Evolutionary conservation across 2,888 invertebrate genomes (phyloP).

Genomic region (Coecobrya sp.): DNA sequence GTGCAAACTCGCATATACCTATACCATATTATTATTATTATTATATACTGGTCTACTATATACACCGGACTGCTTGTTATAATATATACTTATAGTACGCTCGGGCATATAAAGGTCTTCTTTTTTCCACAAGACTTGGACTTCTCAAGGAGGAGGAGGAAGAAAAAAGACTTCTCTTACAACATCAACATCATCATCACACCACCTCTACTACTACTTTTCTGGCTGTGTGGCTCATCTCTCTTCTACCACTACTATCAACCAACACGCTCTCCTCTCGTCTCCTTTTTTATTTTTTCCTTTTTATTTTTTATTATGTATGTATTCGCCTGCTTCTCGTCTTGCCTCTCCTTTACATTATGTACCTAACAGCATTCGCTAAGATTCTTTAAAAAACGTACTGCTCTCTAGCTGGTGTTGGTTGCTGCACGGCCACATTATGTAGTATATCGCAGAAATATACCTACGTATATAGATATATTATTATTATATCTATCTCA

Average conservation of each 20-base stretch:
- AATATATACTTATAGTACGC: background rate
- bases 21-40: too few relatives aligned
- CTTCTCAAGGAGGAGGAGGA: constrained; percentile 49
- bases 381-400: background rate
- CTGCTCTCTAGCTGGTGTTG: background rate
- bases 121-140: constrained; percentile 24
- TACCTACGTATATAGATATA: background rate
- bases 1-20: background rate
- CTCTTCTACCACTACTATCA: constrained; percentile 9
- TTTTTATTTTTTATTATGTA: constrained; percentile 28
- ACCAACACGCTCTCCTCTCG: constrained; percentile 22
- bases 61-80: background rate
- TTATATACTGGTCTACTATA: background rate
- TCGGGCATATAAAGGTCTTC: constrained; percentile 28
- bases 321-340: background rate
- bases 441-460: too few relatives aligned
- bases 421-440: background rate
- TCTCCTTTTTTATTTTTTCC: background rate
- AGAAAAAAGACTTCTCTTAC: constrained; percentile 33
- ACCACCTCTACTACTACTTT: constrained; percentile 7
- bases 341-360: background rate
- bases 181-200: constrained; percentile 48
- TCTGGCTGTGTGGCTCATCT: constrained; percentile 16
- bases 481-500: background rate
- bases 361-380: background rate